phyloP scores from a whole-genome alignment of 2,888 invertebrate genomes.

The Ashinkailepas kermadecensis region DNA sequence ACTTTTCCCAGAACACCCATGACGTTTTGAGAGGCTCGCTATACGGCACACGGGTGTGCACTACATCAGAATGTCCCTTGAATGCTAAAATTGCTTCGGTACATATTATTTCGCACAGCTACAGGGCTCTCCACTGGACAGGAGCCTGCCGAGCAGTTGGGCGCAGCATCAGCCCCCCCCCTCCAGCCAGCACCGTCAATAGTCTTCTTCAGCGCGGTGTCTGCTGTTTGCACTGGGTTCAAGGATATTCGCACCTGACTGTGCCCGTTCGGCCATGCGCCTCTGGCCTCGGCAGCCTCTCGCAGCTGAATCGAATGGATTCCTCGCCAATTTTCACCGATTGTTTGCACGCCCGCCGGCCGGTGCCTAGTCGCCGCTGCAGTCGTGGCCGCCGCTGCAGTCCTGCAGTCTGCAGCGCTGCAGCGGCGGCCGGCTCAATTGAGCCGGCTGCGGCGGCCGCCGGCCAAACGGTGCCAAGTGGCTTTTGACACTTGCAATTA shows the following conservation, averaged over 20 bases:
- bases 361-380: not conserved
- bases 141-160: not conserved
- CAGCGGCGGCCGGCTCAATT: not conserved
- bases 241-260: constrained; percentile 10
- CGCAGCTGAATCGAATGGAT: constrained; percentile 11
- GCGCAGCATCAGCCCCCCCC: not conserved
- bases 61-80: no score
- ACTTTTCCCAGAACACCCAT: no score
- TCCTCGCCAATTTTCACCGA: constrained; percentile 20
- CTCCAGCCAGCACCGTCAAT: not conserved
- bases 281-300: not conserved
- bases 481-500: not conserved
- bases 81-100: no score
- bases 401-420: constrained; percentile 2
- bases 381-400: not conserved
- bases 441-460: not conserved
- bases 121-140: no score
- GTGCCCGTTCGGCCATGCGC: not conserved
- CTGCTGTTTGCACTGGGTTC: constrained; percentile 10
- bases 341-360: not conserved
- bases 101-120: no score
- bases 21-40: no score
- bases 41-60: no score
- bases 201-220: no score
- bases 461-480: constrained; percentile 7